phyloP scores from a whole-genome alignment of 2,113 vertebrate species.

The Eidolon helvum region DNA sequence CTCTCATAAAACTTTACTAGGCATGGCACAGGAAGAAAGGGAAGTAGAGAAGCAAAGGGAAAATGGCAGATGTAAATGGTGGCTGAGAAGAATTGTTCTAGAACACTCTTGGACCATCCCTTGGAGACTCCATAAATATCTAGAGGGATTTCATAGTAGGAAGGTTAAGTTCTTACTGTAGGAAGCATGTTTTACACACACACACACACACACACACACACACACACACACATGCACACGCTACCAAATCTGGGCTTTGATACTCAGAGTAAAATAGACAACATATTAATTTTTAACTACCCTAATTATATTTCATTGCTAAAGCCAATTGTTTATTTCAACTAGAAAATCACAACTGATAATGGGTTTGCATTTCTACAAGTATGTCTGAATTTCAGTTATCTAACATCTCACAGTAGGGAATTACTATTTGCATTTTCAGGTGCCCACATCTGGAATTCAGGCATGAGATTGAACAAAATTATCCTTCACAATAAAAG shows the following conservation, averaged over 20 bases:
- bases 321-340: constrained; percentile 47
- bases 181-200: background rate
- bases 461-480: constrained; percentile 65
- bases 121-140: background rate
- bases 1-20: background rate
- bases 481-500: constrained; percentile 70
- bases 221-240: background rate
- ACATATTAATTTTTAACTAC: constrained; percentile 41
- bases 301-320: constrained; percentile 40
- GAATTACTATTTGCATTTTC: constrained; percentile 63
- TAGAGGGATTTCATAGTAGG: background rate
- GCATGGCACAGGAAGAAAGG: background rate
- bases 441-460: constrained; percentile 72
- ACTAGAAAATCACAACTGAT: constrained; percentile 51
- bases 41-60: background rate
- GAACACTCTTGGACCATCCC: background rate
- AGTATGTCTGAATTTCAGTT: constrained; percentile 55
- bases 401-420: constrained; percentile 58
- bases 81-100: background rate
- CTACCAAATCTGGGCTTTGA: background rate
- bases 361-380: constrained; percentile 61
- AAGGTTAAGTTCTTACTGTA: background rate
- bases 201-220: background rate
- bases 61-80: background rate
- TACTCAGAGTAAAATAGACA: constrained; percentile 12